Conservation (phyloP, 2,797 vertebrate genomes). For the Gambelia wislizenii region DNA sequence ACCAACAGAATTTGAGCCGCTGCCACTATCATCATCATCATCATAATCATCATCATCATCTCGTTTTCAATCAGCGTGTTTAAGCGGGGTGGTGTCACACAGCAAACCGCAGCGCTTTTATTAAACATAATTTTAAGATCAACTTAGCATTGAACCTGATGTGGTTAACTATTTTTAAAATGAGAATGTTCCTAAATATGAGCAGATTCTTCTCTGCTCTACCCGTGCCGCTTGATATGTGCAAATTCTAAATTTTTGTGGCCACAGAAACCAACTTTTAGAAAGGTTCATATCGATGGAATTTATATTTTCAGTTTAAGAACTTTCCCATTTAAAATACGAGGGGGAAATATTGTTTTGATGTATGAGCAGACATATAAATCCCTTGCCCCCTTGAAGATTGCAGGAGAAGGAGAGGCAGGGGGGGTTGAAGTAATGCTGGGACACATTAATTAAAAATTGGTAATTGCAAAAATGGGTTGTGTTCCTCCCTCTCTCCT, state of each 20-base stretch:
- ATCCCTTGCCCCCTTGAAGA: neutral
- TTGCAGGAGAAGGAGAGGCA: too few relatives aligned
- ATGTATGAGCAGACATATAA: neutral
- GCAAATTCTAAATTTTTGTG: neutral
- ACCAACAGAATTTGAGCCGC: too few relatives aligned
- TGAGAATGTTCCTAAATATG: conserved; percentile 32
- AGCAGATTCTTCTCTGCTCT: neutral
- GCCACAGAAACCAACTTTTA: neutral
- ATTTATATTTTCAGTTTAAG: neutral
- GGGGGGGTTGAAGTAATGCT: neutral
- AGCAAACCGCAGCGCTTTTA: conserved; percentile 66
- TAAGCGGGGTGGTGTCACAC: conserved; percentile 57
- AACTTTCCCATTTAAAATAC: neutral
- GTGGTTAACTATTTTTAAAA: conserved; percentile 35
- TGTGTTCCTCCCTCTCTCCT: neutral
- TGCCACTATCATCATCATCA: neutral
- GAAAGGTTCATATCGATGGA: neutral
- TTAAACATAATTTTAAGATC: conserved; percentile 62
- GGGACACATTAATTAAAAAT: neutral
- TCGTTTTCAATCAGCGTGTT: conserved; percentile 56
- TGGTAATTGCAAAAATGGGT: neutral
- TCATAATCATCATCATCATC: neutral
- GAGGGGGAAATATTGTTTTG: neutral
- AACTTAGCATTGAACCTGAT: conserved; percentile 52
- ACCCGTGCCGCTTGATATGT: neutral